Conservation (phyloP, 64 coral and sea anemone species). For the Pocillopora damicornis region DNA sequence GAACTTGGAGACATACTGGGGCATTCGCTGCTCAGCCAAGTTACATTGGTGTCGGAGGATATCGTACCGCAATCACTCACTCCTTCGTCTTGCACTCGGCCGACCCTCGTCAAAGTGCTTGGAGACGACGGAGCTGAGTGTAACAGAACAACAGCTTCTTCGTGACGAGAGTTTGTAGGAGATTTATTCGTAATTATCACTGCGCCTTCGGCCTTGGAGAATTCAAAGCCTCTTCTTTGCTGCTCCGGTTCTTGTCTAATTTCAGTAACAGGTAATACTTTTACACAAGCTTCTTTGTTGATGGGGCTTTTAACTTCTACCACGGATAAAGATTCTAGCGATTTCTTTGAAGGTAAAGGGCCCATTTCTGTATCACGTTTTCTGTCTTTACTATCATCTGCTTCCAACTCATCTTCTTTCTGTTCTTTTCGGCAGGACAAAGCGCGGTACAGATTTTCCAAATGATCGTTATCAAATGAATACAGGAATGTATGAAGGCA, state of each 20-base stretch:
- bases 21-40: constrained; percentile 82
- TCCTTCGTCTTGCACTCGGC: constrained; percentile 55
- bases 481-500: constrained; percentile 89
- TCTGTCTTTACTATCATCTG: background rate
- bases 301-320: background rate
- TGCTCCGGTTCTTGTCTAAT: background rate
- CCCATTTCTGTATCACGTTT: constrained; percentile 18
- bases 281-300: background rate
- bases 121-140: constrained; percentile 77
- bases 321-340: background rate
- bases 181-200: constrained; percentile 75
- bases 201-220: constrained; percentile 71
- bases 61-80: constrained; percentile 82
- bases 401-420: background rate
- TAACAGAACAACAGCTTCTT: constrained; percentile 62
- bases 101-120: constrained; percentile 24
- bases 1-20: constrained; percentile 47
- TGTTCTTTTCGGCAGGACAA: constrained; percentile 64
- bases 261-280: constrained; percentile 2
- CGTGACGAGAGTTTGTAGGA: constrained; percentile 43
- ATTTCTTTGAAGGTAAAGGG: constrained; percentile 19
- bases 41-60: constrained; percentile 84
- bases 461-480: constrained; percentile 80
- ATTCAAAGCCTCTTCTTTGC: constrained; percentile 42
- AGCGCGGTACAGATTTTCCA: constrained; percentile 78